Evolutionary conservation across 2,888 invertebrate genomes (phyloP), one percentile per base, ranked within the genome.

Genomic region (Geophilus truncorum): DNA sequence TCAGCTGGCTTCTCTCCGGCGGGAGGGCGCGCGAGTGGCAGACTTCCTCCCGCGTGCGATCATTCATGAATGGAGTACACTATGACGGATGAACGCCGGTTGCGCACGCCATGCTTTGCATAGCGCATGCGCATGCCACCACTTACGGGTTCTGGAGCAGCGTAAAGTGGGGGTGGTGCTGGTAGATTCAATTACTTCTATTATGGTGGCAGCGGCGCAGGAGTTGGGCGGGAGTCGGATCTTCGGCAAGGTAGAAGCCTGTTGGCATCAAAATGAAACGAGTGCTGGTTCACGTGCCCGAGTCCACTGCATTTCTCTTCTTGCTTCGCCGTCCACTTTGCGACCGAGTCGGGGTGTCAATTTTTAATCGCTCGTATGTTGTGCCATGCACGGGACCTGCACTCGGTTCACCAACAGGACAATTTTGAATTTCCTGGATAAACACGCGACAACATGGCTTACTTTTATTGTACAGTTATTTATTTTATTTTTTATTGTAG

Each of bases 51-150:
- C 77, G 77, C 77, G 77, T 77, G 77, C 36, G 77, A 77, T 77
- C 77, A 77, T 77, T 57, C 80, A 80, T 80, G 80, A 80, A 80
- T 80, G 80, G 76, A 80, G 80, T 57, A 80, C 79, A 18, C 62
- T 30, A 62, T 76, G 76, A 76, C 76, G 75, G 80, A 80, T 76
- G 75, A 30, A 40, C 25, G 80, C 79, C 79, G 80, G 32, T 70
- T 80, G 80, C 40, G 80, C 80, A 75, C 80, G 80, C 80, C 80
- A 34, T 40, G 32, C 36, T 32, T 28, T 34, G 15, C 76, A 62
- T 23, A 23, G 75, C 80, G 76, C 80, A 70, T 70, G 80, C 80
- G 80, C 80, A 36, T 30, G 18, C 28, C 62, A 62, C 28, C 79
- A 36, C 62, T 62, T 57, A 32, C 79, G 57, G 62, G 79, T 30